These are phyloP conservation scores for Drosophila elegans DNA, from an alignment of 1,140 invertebrate genomes.

Conservation along the genomic window DNA sequence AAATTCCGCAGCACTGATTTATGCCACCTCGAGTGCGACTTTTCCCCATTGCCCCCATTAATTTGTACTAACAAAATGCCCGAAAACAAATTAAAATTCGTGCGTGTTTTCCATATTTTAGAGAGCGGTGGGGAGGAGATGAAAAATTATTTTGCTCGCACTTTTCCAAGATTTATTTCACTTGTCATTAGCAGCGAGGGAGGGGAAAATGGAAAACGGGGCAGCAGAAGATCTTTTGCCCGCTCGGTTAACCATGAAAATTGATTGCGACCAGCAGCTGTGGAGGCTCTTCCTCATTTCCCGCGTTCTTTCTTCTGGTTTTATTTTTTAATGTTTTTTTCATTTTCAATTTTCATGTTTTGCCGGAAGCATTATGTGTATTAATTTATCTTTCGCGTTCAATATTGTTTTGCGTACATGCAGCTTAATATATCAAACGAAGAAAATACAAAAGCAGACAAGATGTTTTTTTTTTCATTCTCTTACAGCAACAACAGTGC, in stretches of 20 bases:
- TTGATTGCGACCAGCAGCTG: conserved; percentile 77
- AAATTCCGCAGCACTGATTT: conserved; percentile 49
- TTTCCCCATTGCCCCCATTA: conserved; percentile 26
- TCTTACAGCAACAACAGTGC: conserved; percentile 19
- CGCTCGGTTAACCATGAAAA: conserved; percentile 79
- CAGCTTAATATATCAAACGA: conserved; percentile 60
- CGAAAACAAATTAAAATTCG: conserved; percentile 61
- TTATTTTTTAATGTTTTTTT: conserved; percentile 5
- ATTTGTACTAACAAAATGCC: conserved; percentile 56
- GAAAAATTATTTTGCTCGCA: conserved; percentile 47
- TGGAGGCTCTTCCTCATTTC: conserved; percentile 23
- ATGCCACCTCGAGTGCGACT: conserved; percentile 45
- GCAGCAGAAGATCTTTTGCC: conserved; percentile 13
- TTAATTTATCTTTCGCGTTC: conserved; percentile 63
- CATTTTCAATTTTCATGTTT: conserved; percentile 52
- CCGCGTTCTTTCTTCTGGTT: conserved; percentile 2
- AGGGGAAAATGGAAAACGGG: neutral
- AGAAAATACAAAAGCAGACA: conserved; percentile 20
- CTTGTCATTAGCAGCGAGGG: conserved; percentile 61
- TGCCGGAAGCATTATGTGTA: conserved; percentile 75
- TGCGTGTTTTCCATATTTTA: conserved; percentile 69
- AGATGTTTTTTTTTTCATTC: neutral
- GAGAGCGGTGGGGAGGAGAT: neutral
- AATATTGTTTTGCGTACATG: conserved; percentile 69
- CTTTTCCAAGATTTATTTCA: conserved; percentile 69